Percentiles rank a stretch among this genome's conserved stretches.
Conservation (phyloP, 2,113 vertebrate species). For the Asarcornis scutulata region DNA sequence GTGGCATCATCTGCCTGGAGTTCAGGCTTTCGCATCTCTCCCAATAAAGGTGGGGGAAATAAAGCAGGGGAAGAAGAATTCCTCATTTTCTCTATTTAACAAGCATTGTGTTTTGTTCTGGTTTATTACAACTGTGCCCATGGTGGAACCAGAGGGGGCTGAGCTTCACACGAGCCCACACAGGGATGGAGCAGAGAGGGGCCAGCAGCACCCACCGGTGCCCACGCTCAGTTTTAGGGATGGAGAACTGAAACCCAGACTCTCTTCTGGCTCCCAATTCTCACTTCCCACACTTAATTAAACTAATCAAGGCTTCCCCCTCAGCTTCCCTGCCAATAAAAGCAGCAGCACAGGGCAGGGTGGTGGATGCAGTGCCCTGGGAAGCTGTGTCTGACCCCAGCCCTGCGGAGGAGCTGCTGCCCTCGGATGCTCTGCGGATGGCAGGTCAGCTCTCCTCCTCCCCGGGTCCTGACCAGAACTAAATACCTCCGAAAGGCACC, state of each 20-base stretch:
- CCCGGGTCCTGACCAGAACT: neutral
- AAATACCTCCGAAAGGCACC: neutral
- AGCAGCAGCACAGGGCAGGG: fast-evolving
- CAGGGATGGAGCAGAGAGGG: neutral
- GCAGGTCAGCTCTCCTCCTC: neutral
- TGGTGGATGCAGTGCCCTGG: no score
- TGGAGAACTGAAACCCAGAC: neutral
- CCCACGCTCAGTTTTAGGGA: neutral
- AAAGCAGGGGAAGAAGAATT: neutral
- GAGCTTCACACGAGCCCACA: neutral
- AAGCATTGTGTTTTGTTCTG: neutral
- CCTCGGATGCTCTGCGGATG: fast-evolving
- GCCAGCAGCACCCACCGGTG: neutral
- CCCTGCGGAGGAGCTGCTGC: neutral
- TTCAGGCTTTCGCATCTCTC: neutral
- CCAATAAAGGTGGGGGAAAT: neutral
- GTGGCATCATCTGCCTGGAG: neutral
- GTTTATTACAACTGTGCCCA: neutral
- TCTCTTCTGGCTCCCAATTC: neutral
- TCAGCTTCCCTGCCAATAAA: neutral
- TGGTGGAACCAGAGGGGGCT: fast-evolving
- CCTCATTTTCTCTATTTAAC: neutral
- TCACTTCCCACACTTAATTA: neutral
- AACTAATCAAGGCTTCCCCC: neutral
- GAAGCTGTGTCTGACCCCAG: neutral